Conservation (phyloP, 2,797 vertebrate species). For the Hydrocynus forskahlii region DNA sequence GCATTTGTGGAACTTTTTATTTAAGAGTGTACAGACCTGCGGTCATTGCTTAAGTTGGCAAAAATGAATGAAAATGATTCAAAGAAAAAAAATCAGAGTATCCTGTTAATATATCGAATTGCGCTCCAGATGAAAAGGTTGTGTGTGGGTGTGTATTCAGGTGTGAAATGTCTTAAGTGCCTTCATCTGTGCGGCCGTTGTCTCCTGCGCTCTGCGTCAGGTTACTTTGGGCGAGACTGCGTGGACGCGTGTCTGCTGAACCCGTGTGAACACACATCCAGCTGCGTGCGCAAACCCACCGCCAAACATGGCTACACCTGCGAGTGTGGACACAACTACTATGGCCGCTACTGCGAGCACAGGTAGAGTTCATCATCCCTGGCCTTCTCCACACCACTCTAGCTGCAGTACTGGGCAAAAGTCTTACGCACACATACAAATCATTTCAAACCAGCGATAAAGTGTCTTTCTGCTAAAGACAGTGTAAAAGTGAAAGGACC, state of each 20-base stretch:
- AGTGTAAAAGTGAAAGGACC: too few relatives aligned
- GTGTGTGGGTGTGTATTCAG: conserved; percentile 10
- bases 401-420: too few relatives aligned
- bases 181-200: neutral
- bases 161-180: conserved; percentile 22
- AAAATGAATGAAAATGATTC: neutral
- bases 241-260: conserved; percentile 86
- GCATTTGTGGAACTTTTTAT: neutral
- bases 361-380: conserved; percentile 71
- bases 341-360: conserved; percentile 85
- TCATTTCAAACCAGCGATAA: too few relatives aligned
- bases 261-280: conserved; percentile 85
- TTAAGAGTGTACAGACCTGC: neutral
- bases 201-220: conserved; percentile 65
- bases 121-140: neutral
- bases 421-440: too few relatives aligned
- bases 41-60: neutral
- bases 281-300: conserved; percentile 77
- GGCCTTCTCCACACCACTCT: too few relatives aligned
- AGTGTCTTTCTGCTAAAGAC: too few relatives aligned
- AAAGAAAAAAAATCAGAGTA: neutral
- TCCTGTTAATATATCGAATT: conserved; percentile 30
- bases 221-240: conserved; percentile 85
- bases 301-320: conserved; percentile 83
- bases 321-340: conserved; percentile 81